Base-by-base conservation (phyloP, 2,113 vertebrate species). In the Gnathonemus longibarbis region DNA sequence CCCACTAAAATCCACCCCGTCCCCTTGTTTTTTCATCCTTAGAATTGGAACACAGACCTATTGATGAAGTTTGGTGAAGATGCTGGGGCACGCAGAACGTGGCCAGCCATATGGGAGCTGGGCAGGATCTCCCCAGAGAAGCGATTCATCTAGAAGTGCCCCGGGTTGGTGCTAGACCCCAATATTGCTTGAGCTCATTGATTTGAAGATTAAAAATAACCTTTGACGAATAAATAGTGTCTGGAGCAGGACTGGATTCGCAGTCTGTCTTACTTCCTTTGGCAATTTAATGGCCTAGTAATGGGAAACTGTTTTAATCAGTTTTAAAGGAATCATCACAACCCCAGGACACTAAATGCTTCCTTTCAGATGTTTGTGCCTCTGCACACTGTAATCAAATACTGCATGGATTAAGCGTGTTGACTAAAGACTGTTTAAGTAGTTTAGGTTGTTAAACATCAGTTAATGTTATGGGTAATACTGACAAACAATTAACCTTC, bases 1-100 rank as follows among this genome's bases (percentile, higher is more conserved):
- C 92, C 93, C 92, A 94, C 52, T 92, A 94, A 94, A 94, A 91
- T 49, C 85, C 88, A 48, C 6, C 70, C 87, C 11, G 80, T n/a
- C 53, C 90, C 35, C 84, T 87, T 74, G 62, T 89, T 92, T 90
- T 90, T 92, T 84, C 85, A 62, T 90, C 19, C 39, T 89, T 90
- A 83, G 39, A 94, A 92, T 13, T 93, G 89, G 93, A 94, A 90
- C 93, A 92, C 48, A 89, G 48, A 48, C 31, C n/a, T 89, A 84
- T 62, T 90, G 53, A 89, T 87, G 74, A 89, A 84, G 86, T 91
- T 88, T 91, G 53, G 66, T 83, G 89, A 27, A 92, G 91, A 88
- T 86, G 90, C 89, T 89, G n/a, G 87, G 58, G 90, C 74, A 56
- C 39, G 89, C 50, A 49, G 53, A 88, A 42, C 9, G 8, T 66